Conservation (phyloP, 2,888 invertebrate species). For the Entomobrya proxima region DNA sequence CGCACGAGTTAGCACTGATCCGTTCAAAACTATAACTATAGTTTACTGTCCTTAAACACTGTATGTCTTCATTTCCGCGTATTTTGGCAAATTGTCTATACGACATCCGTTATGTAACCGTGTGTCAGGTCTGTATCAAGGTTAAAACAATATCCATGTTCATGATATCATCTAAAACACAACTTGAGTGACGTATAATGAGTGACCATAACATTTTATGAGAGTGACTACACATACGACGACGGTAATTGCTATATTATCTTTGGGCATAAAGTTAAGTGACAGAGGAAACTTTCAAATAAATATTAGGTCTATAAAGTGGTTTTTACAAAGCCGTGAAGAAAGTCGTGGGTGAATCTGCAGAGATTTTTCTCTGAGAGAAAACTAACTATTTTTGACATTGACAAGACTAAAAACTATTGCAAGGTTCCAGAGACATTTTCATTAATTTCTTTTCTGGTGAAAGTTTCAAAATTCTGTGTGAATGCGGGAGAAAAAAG, state of each 20-base stretch:
- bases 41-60: background rate
- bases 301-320: too few species aligned
- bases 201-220: conserved; percentile 17
- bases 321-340: background rate
- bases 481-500: conserved; percentile 37
- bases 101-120: conserved; percentile 6
- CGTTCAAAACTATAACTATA: background rate
- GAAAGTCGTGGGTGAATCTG: background rate
- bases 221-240: background rate
- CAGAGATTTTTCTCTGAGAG: background rate
- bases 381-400: conserved; percentile 11
- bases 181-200: background rate
- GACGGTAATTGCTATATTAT: background rate
- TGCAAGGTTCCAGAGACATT: background rate
- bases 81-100: background rate
- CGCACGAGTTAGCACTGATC: background rate
- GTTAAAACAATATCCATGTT: background rate
- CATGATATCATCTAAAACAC: background rate
- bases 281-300: background rate
- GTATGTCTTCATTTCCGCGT: conserved; percentile 17
- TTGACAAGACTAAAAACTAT: background rate
- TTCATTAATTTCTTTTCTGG: background rate
- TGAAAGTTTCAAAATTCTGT: conserved; percentile 8
- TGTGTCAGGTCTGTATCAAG: background rate
- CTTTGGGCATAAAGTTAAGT: background rate